These are phyloP conservation scores for Mesorhabditis spiculigera DNA, from an alignment of 2,888 invertebrate species.

Conservation along the genomic window DNA sequence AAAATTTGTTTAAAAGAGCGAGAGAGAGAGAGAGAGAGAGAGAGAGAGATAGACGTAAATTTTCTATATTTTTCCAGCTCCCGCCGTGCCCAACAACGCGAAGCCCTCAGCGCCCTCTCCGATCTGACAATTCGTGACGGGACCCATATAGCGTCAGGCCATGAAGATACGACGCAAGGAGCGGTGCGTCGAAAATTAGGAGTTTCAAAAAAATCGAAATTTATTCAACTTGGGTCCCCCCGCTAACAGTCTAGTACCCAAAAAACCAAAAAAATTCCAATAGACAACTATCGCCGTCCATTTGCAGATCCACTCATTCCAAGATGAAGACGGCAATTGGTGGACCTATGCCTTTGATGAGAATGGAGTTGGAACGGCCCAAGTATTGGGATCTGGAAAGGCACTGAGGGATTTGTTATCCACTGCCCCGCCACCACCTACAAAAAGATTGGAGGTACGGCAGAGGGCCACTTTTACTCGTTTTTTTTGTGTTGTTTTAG, in stretches of 20 bases:
- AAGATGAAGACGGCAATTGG: conserved; percentile 69
- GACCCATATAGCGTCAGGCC: conserved; percentile 74
- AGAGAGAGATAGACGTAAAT: conserved; percentile 44
- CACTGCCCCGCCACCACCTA: conserved; percentile 11
- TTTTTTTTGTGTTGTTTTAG: no score
- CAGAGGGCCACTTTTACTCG: no score
- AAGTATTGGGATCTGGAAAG: conserved; percentile 45
- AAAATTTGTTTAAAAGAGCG: conserved; percentile 12
- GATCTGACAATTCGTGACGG: conserved; percentile 56
- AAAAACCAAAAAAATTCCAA: no score
- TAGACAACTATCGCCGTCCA: no score
- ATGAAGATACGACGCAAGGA: conserved; percentile 78
- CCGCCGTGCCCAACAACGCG: neutral
- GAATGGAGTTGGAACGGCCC: conserved; percentile 64
- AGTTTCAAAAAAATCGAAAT: conserved; percentile 1
- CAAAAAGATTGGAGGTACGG: neutral
- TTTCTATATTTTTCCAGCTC: conserved; percentile 9
- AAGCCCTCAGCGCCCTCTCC: conserved; percentile 28
- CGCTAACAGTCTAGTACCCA: no score
- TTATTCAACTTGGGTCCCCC: conserved; percentile 18
- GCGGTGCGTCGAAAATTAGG: conserved; percentile 63
- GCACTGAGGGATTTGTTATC: conserved; percentile 33
- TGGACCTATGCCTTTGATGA: conserved; percentile 82
- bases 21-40: conserved; percentile 55
- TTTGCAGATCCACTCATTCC: conserved; percentile 43